Conservation (phyloP, 2,113 vertebrate species). For the Coryphaenoides rupestris region DNA sequence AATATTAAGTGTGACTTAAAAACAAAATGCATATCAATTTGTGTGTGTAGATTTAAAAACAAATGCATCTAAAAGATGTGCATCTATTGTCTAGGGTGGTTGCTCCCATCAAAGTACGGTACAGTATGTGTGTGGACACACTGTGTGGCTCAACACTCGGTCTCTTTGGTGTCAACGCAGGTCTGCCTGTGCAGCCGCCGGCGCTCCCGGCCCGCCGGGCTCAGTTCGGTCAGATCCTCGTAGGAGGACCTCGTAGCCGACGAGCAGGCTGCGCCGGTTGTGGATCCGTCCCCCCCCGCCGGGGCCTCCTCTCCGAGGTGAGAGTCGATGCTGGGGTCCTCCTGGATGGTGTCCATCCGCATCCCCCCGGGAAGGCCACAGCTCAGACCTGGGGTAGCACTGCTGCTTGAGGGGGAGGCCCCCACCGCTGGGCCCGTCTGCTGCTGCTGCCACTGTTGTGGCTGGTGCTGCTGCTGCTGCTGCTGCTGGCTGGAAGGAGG, state of each 20-base stretch:
- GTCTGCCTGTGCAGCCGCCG: slow-evolving; percentile 87
- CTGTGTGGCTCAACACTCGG: slow-evolving; percentile 78
- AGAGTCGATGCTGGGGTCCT: slow-evolving; percentile 90
- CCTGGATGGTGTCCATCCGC: slow-evolving; percentile 96
- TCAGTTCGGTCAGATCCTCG: slow-evolving; percentile 89
- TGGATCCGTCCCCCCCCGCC: slow-evolving; percentile 83
- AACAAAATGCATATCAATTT: too few relatives aligned
- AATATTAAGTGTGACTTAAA: too few relatives aligned
- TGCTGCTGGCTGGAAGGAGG: slow-evolving; percentile 64
- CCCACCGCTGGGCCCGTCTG: slow-evolving; percentile 12
- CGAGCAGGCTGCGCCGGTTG: slow-evolving; percentile 75
- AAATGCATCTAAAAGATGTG: too few relatives aligned
- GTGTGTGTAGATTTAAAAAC: too few relatives aligned
- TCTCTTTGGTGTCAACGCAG: slow-evolving; percentile 90
- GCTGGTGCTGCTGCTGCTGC: slow-evolving; percentile 45
- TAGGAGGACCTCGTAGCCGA: slow-evolving; percentile 85
- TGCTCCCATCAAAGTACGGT: slow-evolving; percentile 27
- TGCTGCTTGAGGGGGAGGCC: slow-evolving; percentile 30
- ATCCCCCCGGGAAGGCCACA: slow-evolving; percentile 63
- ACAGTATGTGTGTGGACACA: background rate
- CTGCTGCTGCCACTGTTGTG: slow-evolving; percentile 51
- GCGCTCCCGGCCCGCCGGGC: slow-evolving; percentile 69
- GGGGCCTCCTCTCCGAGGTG: slow-evolving; percentile 80
- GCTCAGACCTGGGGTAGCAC: slow-evolving; percentile 42
- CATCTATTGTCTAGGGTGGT: too few relatives aligned